Evolutionary conservation across 1,140 invertebrate genomes (phyloP).

Genomic region (Trypoxylus dichotomus): DNA sequence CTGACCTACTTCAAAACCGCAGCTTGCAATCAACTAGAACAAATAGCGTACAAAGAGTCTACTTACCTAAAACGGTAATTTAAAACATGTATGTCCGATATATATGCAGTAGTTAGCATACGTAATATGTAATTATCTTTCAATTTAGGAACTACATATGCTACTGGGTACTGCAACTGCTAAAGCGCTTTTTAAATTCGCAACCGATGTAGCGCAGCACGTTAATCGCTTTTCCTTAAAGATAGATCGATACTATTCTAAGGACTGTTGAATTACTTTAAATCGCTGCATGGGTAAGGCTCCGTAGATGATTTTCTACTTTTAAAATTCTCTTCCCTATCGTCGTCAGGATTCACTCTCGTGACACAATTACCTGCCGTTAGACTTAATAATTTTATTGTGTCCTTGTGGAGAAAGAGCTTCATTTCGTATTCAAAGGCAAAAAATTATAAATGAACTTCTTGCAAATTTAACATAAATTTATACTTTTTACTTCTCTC

Average conservation of each 20-base stretch:
- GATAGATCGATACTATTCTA: neutral
- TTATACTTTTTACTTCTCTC: neutral
- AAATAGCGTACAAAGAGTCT: too few species aligned
- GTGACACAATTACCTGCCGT: constrained; percentile 1
- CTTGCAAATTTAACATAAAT: neutral
- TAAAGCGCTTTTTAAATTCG: too few species aligned
- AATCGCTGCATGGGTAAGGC: neutral
- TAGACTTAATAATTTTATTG: constrained; percentile 1
- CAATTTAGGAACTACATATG: too few species aligned
- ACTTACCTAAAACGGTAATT: too few species aligned
- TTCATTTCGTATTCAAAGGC: neutral
- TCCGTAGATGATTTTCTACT: neutral
- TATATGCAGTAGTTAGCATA: too few species aligned
- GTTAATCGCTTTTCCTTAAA: neutral
- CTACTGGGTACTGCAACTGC: too few species aligned
- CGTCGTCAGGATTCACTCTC: neutral
- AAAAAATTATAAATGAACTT: neutral
- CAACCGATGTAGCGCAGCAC: too few species aligned
- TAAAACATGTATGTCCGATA: too few species aligned
- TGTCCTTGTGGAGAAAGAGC: neutral
- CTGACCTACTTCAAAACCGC: too few species aligned
- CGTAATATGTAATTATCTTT: too few species aligned
- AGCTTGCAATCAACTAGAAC: too few species aligned
- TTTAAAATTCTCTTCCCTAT: neutral
- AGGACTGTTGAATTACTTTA: neutral